phyloP scores from a whole-genome alignment of 2,113 vertebrate species.

The Cnemophilus loriae region DNA sequence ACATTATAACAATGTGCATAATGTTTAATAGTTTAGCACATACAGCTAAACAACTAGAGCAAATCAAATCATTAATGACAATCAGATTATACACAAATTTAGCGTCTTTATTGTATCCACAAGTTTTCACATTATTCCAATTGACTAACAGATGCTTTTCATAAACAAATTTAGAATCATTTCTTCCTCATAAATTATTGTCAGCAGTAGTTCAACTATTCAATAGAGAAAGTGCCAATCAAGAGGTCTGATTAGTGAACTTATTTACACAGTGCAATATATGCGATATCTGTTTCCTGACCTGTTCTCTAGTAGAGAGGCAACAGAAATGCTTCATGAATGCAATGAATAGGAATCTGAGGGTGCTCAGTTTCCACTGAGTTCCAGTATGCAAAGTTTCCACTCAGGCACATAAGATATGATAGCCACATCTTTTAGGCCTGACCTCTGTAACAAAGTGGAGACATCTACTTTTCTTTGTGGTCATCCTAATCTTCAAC shows the following conservation, averaged over 20 bases:
- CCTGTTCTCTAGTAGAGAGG: background rate
- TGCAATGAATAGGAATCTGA: background rate
- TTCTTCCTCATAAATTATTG: background rate
- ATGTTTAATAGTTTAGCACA: background rate
- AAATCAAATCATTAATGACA: background rate
- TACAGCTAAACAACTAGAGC: background rate
- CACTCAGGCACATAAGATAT: background rate
- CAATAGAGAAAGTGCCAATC: background rate
- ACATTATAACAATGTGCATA: background rate
- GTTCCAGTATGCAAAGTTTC: background rate
- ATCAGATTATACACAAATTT: background rate
- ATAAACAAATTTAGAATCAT: background rate
- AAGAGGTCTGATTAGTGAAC: background rate
- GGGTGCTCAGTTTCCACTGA: background rate
- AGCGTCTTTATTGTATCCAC: background rate
- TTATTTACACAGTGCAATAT: background rate
- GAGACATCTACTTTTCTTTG: background rate
- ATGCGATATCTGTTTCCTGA: background rate
- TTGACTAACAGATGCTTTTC: background rate
- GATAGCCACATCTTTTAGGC: background rate
- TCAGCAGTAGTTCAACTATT: background rate
- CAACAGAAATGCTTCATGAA: background rate
- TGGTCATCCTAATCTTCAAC: background rate
- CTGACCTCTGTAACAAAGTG: background rate
- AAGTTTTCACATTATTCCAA: background rate